Conservation (phyloP, 2,113 vertebrate species). For the Myiopsitta monachus region DNA sequence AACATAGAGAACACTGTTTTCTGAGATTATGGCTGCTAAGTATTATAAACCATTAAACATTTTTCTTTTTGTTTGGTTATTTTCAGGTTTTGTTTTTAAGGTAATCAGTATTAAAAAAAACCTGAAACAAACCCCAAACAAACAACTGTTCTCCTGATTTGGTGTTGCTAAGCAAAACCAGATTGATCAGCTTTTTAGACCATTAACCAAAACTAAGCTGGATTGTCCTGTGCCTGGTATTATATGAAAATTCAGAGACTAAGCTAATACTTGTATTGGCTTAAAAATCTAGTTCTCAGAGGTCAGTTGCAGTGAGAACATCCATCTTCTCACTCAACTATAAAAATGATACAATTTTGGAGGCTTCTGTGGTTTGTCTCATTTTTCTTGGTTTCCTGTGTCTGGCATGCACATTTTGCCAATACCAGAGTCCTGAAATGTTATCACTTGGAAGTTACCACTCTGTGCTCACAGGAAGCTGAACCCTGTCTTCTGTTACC, state of each 20-base stretch:
- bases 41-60: background rate
- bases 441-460: background rate
- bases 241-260: background rate
- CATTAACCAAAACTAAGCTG: too few relatives aligned
- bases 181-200: too few relatives aligned
- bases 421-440: background rate
- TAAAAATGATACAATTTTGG: conserved; percentile 18
- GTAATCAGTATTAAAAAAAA: background rate
- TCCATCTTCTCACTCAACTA: conserved; percentile 7
- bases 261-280: conserved; percentile 49
- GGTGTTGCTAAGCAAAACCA: background rate
- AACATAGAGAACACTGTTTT: background rate
- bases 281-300: background rate
- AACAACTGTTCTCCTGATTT: background rate
- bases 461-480: background rate
- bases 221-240: background rate
- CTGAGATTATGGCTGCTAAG: background rate
- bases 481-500: background rate
- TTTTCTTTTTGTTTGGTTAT: background rate
- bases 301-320: conserved; percentile 16
- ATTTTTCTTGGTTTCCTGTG: conserved; percentile 57
- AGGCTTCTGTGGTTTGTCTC: conserved; percentile 15
- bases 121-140: background rate
- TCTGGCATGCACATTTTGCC: conserved; percentile 23
- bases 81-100: background rate